phyloP scores from a whole-genome alignment of 2,113 vertebrate species.

The Aplodontia rufa region DNA sequence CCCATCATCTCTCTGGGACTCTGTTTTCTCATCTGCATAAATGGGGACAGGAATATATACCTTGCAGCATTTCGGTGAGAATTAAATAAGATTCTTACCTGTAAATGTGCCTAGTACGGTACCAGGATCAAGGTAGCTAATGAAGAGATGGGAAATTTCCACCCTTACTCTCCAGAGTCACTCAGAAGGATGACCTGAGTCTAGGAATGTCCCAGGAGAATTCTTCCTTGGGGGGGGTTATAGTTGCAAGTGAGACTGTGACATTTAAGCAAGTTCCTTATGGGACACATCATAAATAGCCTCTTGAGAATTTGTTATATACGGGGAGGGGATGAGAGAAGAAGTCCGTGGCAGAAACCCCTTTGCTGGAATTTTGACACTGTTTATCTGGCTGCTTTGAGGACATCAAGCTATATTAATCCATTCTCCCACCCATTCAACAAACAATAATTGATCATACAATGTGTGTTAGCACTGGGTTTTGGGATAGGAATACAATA shows the following conservation, averaged over 20 bases:
- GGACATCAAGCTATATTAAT: neutral
- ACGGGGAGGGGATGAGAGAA: neutral
- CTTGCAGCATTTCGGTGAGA: neutral
- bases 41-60: neutral
- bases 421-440: neutral
- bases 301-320: neutral
- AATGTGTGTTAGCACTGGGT: neutral
- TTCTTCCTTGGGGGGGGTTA: neutral
- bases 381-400: neutral
- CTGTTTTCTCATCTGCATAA: neutral
- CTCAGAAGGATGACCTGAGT: neutral
- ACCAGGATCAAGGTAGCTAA: neutral
- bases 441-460: neutral
- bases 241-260: neutral
- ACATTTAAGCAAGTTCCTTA: neutral
- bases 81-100: neutral
- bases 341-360: neutral
- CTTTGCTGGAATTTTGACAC: neutral
- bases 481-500: neutral
- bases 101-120: neutral
- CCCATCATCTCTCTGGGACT: neutral
- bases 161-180: neutral
- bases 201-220: neutral
- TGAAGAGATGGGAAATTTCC: neutral
- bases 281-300: neutral